Evolutionary conservation across 1,140 invertebrate species (phyloP), one percentile per base, ranked within the genome.

Genomic region (Dinothrombium tinctorium): DNA sequence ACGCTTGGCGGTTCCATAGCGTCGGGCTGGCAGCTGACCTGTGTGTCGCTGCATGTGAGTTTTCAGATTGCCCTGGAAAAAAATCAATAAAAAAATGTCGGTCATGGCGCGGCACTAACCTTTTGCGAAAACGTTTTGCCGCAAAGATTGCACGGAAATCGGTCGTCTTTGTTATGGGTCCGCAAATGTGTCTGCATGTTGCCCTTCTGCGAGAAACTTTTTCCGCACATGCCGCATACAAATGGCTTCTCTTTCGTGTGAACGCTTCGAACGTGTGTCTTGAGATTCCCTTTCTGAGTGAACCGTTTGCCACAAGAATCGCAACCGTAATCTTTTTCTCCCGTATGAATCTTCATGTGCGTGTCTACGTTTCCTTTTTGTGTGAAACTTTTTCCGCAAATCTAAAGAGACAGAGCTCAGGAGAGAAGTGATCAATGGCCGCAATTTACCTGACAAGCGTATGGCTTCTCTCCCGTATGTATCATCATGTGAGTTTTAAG

Each of bases 181-280:
- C 90, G 69, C 76, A 94, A 89, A 64, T 98, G 90, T 53, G 95
- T 95, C 65, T 94, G 86, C 46, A 86, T 52, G 43, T 55, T 55
- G 14, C 49, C 51, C 35, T 54, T 52, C 41, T 53, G 54, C 6
- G 50, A 49, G 42, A 55, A 69, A 29, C 44, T 39, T 42, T 53
- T 53, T 8, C 52, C 52, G 44, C 52, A 53, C 12, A 53, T 42
- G 31, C 50, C 44, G 43, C 52, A 53, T 15, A 46, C 45, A 43
- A 50, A 53, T 14, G 52, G 52, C 31, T 53, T 53, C 37, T 53
- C 52, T 44, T 53, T 53, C 4, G 87, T 95, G 63, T 98, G 90
- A 5, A 89, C 51, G 36, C 47, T 94, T 53, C 90, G 69, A 74
- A 94, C 90, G 65, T 98, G 90, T 53, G 95, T 95, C 66, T 95